These are phyloP conservation scores for Prionace glauca DNA, from an alignment of 2,797 vertebrate species.

Conservation along the genomic window DNA sequence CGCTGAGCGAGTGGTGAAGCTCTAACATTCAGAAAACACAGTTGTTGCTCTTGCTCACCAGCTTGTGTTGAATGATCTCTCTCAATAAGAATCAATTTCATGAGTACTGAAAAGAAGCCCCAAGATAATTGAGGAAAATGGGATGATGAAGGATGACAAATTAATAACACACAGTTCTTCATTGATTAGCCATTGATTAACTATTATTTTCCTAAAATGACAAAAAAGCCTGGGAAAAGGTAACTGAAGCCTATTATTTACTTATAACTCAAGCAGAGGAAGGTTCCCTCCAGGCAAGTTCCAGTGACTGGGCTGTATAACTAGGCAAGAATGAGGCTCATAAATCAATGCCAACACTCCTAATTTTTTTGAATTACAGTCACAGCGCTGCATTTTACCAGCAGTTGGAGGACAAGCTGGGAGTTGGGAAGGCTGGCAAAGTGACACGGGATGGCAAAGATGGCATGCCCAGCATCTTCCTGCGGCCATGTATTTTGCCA, in stretches of 20 bases:
- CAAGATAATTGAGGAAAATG: constrained; percentile 70
- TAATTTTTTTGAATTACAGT: not conserved
- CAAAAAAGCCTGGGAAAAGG: constrained; percentile 70
- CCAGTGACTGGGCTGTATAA: not conserved
- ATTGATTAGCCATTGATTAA: constrained; percentile 77
- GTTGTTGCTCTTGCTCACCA: constrained; percentile 68
- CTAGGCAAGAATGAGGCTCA: constrained; percentile 15
- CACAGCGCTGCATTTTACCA: not conserved
- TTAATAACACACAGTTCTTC: constrained; percentile 71
- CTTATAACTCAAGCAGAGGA: constrained; percentile 66
- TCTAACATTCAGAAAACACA: constrained; percentile 53
- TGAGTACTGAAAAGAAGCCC: constrained; percentile 69
- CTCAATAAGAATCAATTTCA: constrained; percentile 77
- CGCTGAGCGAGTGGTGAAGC: not conserved
- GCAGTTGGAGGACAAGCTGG: not conserved
- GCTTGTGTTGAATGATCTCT: constrained; percentile 75
- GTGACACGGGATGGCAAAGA: not conserved
- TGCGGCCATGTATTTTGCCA: not conserved
- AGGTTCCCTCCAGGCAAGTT: constrained; percentile 54
- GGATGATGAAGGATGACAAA: constrained; percentile 73
- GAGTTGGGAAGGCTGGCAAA: not conserved
- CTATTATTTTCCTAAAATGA: constrained; percentile 76
- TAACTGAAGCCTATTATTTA: constrained; percentile 73
- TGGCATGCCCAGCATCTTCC: no score
- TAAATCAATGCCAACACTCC: not conserved